Percentiles rank a stretch among this genome's conserved stretches.
These are phyloP conservation scores for Himantopus leucocephalus DNA, from an alignment of 2,113 vertebrate species.

Conservation along the genomic window DNA sequence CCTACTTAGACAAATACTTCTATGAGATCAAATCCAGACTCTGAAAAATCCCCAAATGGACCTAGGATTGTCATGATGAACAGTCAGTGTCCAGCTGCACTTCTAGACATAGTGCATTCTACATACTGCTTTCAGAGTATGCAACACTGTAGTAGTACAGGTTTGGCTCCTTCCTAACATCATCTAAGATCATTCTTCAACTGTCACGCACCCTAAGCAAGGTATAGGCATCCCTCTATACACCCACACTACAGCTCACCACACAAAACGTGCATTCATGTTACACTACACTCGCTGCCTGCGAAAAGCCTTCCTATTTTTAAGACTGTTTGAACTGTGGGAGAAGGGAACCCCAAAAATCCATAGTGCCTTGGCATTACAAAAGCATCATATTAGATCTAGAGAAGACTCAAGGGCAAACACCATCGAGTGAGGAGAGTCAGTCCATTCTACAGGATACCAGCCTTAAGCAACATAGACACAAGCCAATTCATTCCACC, in stretches of 20 bases:
- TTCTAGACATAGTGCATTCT: not conserved
- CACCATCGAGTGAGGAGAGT: fast-evolving
- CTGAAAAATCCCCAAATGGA: not conserved
- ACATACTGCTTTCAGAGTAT: not conserved
- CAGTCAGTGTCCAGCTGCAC: not conserved
- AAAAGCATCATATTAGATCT: not conserved
- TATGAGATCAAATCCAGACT: not conserved
- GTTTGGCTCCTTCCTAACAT: not conserved
- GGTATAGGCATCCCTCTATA: not conserved
- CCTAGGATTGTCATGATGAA: not conserved
- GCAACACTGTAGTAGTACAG: not conserved
- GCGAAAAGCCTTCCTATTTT: not conserved
- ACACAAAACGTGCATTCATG: fast-evolving
- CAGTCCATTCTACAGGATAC: not conserved
- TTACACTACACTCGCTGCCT: fast-evolving
- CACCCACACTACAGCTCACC: fast-evolving
- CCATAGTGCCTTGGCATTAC: not conserved
- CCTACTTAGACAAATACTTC: not conserved
- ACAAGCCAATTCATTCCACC: not conserved
- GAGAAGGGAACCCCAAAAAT: not conserved
- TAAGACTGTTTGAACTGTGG: not conserved
- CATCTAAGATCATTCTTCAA: not conserved
- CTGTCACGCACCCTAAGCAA: not conserved
- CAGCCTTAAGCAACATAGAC: not conserved
- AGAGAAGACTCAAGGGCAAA: not conserved